A percentile compares a stretch with the other conserved stretches of the same genome.
Evolutionary conservation across 2,113 vertebrate genomes (phyloP).

Genomic region (Hystrix brachyura): DNA sequence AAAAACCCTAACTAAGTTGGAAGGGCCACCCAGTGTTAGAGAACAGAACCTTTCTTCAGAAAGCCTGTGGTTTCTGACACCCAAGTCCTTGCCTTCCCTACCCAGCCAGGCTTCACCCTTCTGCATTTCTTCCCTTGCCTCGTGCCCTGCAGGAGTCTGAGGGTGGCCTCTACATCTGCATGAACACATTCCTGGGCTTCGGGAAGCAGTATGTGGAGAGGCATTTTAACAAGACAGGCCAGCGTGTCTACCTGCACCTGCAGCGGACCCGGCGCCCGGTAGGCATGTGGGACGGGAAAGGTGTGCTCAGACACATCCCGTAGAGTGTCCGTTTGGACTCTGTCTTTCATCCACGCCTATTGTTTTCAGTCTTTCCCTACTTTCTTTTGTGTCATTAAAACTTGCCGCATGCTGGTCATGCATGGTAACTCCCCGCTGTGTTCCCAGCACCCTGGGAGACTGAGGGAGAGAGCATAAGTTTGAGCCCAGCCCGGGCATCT

Average conservation of each 20-base stretch:
- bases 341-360: neutral
- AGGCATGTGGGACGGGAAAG: slow-evolving; percentile 61
- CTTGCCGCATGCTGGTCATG: neutral
- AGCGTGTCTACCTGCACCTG: slow-evolving; percentile 96
- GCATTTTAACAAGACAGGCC: slow-evolving; percentile 94
- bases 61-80: neutral
- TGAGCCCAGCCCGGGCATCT: neutral
- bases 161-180: slow-evolving; percentile 97
- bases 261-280: slow-evolving; percentile 94
- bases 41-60: neutral
- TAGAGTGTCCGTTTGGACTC: rapidly evolving
- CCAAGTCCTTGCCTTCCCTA: neutral
- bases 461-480: neutral
- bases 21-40: neutral
- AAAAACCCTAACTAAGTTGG: neutral
- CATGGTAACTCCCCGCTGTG: neutral
- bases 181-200: slow-evolving; percentile 98
- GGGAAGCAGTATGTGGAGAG: slow-evolving; percentile 96
- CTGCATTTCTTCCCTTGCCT: neutral
- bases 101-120: neutral
- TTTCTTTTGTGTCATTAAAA: slow-evolving; percentile 3
- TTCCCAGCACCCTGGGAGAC: neutral
- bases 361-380: neutral
- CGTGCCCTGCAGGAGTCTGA: slow-evolving; percentile 93
- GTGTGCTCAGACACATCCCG: neutral